Evolutionary conservation across 2,888 invertebrate genomes (phyloP).

Genomic region (Perithous albicinctus): DNA sequence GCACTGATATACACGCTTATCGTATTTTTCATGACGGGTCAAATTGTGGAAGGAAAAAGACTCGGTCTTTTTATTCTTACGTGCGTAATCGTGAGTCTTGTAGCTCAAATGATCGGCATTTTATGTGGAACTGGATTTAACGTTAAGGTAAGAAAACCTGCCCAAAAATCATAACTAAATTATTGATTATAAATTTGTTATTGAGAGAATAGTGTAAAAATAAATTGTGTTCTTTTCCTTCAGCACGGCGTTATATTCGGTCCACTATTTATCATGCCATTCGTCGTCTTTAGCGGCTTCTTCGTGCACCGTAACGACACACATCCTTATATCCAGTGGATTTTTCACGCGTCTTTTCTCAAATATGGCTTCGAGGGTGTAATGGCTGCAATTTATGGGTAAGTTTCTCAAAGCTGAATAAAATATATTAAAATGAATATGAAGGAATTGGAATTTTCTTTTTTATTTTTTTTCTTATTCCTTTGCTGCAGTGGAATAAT

Average conservation of each 20-base stretch:
- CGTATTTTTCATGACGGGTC: constrained; percentile 94
- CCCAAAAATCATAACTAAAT: not conserved
- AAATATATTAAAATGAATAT: not conserved
- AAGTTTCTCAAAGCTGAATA: constrained; percentile 60
- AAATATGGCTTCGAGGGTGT: constrained; percentile 95
- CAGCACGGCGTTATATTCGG: constrained; percentile 96
- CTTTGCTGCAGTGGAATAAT: too few relatives aligned
- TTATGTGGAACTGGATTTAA: constrained; percentile 93
- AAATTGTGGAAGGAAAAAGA: constrained; percentile 91
- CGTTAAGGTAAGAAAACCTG: constrained; percentile 90
- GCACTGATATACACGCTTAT: constrained; percentile 91
- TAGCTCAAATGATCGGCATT: constrained; percentile 94
- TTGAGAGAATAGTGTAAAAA: not conserved
- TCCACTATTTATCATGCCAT: constrained; percentile 94
- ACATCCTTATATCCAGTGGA: constrained; percentile 91
- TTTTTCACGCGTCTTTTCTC: constrained; percentile 95
- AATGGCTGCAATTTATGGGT: constrained; percentile 91
- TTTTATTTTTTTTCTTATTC: too few relatives aligned
- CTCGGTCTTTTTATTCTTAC: constrained; percentile 90
- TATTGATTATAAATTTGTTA: too few relatives aligned
- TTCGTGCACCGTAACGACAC: constrained; percentile 94
- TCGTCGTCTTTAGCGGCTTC: constrained; percentile 96
- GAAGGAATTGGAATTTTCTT: too few relatives aligned
- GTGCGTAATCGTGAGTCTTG: constrained; percentile 90
- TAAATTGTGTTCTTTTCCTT: constrained; percentile 74